Evolutionary conservation across 1,140 invertebrate genomes (phyloP).

Genomic region (Macrobrachium rosenbergii): DNA sequence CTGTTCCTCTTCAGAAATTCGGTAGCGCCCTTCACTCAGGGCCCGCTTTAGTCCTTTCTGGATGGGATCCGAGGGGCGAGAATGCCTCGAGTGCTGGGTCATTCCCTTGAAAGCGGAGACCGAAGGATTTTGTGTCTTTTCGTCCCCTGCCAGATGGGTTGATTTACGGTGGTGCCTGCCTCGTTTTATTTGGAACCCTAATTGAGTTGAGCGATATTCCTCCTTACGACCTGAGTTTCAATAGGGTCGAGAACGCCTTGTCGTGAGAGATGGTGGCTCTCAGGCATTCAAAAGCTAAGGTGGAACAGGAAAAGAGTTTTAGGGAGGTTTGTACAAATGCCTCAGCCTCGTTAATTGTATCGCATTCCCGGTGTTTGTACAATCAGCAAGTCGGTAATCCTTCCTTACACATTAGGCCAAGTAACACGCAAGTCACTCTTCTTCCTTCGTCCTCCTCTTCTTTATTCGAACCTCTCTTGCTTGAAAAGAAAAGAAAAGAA

Average conservation of each 20-base stretch:
- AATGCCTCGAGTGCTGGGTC: too few relatives aligned
- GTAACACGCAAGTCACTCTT: neutral
- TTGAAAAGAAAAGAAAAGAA: neutral
- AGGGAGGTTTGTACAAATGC: conserved; percentile 32
- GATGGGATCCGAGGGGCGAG: too few relatives aligned
- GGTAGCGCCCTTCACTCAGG: neutral
- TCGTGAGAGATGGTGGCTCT: conserved; percentile 7
- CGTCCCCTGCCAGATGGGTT: too few relatives aligned
- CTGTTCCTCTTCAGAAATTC: neutral
- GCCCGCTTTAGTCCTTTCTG: too few relatives aligned
- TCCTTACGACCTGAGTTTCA: neutral
- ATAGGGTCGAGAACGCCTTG: neutral
- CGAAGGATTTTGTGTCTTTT: too few relatives aligned
- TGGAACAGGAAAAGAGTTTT: conserved; percentile 56
- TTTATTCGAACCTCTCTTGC: neutral
- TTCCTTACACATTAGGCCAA: too few relatives aligned
- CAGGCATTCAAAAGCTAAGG: conserved; percentile 39
- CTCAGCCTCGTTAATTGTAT: conserved; percentile 42
- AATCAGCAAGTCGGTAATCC: conserved; percentile 38
- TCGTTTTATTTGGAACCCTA: too few relatives aligned
- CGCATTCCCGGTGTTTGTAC: conserved; percentile 42
- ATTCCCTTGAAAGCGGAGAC: too few relatives aligned
- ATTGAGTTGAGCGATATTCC: too few relatives aligned
- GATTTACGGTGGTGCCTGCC: too few relatives aligned
- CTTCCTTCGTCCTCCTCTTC: neutral